Conservation (phyloP, 2,888 invertebrate genomes). For the Dione juno region DNA sequence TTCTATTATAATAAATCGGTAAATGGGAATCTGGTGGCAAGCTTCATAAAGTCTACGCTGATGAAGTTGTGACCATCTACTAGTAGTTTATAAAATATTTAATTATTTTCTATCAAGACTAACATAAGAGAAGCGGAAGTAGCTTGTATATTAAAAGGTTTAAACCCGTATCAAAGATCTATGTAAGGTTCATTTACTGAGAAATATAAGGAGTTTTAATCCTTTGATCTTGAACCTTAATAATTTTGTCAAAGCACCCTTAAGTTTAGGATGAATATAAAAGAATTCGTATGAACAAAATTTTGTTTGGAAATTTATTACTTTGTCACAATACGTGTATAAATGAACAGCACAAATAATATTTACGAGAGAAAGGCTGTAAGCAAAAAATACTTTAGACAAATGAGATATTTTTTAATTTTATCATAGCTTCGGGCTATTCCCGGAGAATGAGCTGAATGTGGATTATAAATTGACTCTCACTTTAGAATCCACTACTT, state of each 20-base stretch:
- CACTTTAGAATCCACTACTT: neutral
- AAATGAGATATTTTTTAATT: neutral
- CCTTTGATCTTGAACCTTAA: slow-evolving; percentile 34
- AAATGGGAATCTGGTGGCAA: too few species aligned
- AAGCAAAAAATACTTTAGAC: neutral
- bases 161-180: slow-evolving; percentile 16
- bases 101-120: neutral
- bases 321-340: slow-evolving; percentile 4
- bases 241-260: slow-evolving; percentile 32
- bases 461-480: neutral
- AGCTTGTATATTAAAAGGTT: slow-evolving; percentile 12
- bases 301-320: slow-evolving; percentile 17
- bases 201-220: slow-evolving; percentile 22
- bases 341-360: slow-evolving; percentile 14
- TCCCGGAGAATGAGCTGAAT: neutral
- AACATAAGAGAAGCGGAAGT: neutral
- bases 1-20: too few species aligned
- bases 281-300: slow-evolving; percentile 25
- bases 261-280: slow-evolving; percentile 23
- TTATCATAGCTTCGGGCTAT: neutral
- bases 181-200: slow-evolving; percentile 16
- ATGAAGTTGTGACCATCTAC: too few species aligned
- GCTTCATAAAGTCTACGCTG: too few species aligned
- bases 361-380: neutral
- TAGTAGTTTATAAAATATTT: too few species aligned